Percentiles rank a stretch among this genome's conserved stretches.
Evolutionary conservation across 2,888 invertebrate genomes (phyloP).

Genomic region (Pristionchus maxplancki): DNA sequence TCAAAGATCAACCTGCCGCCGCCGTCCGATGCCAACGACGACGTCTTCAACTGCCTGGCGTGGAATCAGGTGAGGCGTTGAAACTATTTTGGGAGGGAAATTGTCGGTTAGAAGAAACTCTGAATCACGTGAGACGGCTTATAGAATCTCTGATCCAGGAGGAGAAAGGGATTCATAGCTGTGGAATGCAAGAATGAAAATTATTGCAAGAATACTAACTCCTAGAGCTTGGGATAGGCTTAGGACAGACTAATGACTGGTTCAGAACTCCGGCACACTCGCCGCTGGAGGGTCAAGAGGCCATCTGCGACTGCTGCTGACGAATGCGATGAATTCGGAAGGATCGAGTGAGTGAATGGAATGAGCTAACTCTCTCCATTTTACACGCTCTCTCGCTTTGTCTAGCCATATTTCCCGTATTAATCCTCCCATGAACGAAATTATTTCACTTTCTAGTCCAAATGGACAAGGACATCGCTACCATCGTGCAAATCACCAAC

Average conservation of each 20-base stretch:
- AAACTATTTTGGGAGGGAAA: neutral
- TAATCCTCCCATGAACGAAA: too few species aligned
- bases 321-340: slow-evolving; percentile 4
- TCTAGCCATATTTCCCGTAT: too few species aligned
- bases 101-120: too few species aligned
- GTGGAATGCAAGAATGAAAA: too few species aligned
- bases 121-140: too few species aligned
- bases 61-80: slow-evolving; percentile 36
- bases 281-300: slow-evolving; percentile 42
- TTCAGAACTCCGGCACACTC: slow-evolving; percentile 41
- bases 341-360: neutral
- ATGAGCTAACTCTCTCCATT: neutral
- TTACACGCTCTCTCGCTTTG: too few species aligned
- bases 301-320: slow-evolving; percentile 34
- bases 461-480: slow-evolving; percentile 23
- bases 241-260: too few species aligned
- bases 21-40: neutral
- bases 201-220: too few species aligned
- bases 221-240: too few species aligned
- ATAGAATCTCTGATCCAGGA: too few species aligned
- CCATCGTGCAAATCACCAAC: neutral
- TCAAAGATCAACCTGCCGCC: slow-evolving; percentile 47
- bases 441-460: neutral
- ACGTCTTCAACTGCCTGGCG: slow-evolving; percentile 43
- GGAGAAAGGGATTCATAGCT: too few species aligned